Base-by-base conservation (phyloP, 2,797 vertebrate species). In the Sparidentex hasta region DNA sequence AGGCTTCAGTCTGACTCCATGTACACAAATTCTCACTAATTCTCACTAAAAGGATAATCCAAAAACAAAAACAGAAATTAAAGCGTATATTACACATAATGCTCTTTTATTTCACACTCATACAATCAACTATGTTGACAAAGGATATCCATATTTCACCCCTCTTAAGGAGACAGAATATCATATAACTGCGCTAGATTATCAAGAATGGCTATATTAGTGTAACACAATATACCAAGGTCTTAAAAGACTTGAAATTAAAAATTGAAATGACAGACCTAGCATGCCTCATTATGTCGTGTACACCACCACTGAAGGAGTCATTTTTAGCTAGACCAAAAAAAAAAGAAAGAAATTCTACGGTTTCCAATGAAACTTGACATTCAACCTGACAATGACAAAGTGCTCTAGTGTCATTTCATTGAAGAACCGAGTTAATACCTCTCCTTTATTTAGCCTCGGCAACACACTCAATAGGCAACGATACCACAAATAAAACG, bases 381-480 rank as follows among this genome's bases (percentile, higher is more conserved):
- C 20, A n/a, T 43, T 76, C 20, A 20, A 27, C 20, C 46, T 20
- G 29, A 57, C 23, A 23, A 23, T 43, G 4, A 57, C 18, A 25
- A 14, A 23, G 16, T 38, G 14, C 7, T n/a, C 9, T 9, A 14
- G 13, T 20, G 58, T 69, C 21, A 58, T 38, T 64, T 41, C 18
- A 61, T 12, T 16, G 4, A 33, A 62, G 44, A 27, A 23, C 11
- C 8, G 17, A 9, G 27, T 17, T 46, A 38, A 48, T 61, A 25
- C n/a, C 29, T 38, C 17, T n/a, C 55, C 41, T 61, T 47, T 44
- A 33, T 79, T 41, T 12, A 0, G 6, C 41, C n/a, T 56, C 27
- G 27, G 59, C 57, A 65, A 48, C 61, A 63, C 43, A 59, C 65
- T 56, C 48, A 56, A 38, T 47, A 52, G 8, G 21, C 44, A 47